Conservation (phyloP, 2,113 vertebrate genomes). For the Rissa tridactyla region DNA sequence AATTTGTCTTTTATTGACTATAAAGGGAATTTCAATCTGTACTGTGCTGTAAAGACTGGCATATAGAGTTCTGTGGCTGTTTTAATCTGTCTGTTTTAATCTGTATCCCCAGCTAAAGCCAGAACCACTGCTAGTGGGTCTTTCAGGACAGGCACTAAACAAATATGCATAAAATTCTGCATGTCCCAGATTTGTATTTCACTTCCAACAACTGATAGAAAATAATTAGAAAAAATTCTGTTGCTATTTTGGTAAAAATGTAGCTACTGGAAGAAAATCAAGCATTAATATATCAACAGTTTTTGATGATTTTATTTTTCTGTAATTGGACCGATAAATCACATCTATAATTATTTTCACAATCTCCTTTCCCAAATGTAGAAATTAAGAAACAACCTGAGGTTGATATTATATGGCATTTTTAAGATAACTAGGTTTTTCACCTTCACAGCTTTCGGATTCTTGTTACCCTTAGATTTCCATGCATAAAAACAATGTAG, state of each 20-base stretch:
- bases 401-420: background rate
- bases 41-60: background rate
- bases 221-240: fast-evolving
- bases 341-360: background rate
- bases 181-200: background rate
- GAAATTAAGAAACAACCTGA: background rate
- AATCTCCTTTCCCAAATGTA: background rate
- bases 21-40: background rate
- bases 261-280: background rate
- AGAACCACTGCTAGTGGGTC: background rate
- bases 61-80: background rate
- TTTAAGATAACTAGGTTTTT: background rate
- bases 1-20: background rate
- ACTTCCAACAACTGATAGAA: background rate
- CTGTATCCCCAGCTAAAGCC: background rate
- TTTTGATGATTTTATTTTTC: background rate
- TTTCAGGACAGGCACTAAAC: background rate
- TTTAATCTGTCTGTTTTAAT: background rate
- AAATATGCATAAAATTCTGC: background rate
- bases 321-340: background rate
- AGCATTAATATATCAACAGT: background rate
- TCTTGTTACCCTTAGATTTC: background rate
- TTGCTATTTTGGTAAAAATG: background rate
- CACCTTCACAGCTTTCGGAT: background rate
- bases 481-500: background rate